Conservation (phyloP, 2,113 vertebrate species). For the Siphamia tubifer region DNA sequence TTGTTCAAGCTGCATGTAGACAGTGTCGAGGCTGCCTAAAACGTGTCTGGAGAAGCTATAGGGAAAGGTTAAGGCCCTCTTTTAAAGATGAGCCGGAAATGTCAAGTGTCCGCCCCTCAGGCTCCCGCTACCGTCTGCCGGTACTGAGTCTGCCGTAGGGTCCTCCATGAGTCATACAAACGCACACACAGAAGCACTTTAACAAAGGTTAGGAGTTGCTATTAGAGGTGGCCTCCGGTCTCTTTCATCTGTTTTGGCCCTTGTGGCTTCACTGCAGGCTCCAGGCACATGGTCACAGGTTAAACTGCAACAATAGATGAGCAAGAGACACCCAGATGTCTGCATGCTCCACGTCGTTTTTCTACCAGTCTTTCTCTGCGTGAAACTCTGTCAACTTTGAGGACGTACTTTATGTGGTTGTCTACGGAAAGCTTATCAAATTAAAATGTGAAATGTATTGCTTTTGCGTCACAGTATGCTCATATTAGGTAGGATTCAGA, state of each 20-base stretch:
- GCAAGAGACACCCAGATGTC: constrained; percentile 7
- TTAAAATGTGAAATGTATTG: too few species aligned
- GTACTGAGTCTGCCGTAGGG: constrained; percentile 50
- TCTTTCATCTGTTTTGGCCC: constrained; percentile 57
- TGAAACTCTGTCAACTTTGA: too few species aligned
- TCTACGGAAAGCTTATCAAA: too few species aligned
- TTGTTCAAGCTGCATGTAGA: constrained; percentile 39
- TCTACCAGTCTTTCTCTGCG: too few species aligned
- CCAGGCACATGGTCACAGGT: constrained; percentile 36
- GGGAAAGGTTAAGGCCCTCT: constrained; percentile 79
- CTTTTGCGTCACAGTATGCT: too few species aligned
- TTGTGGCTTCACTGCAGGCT: constrained; percentile 36
- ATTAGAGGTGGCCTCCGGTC: constrained; percentile 51
- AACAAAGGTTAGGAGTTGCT: constrained; percentile 66
- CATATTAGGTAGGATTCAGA: too few species aligned
- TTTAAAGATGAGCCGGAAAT: constrained; percentile 77
- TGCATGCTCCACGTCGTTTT: not conserved
- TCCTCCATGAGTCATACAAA: constrained; percentile 31
- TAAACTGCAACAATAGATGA: constrained; percentile 41
- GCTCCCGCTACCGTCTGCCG: constrained; percentile 54
- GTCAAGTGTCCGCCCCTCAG: constrained; percentile 76
- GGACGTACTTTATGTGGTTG: too few species aligned
- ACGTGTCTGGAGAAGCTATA: constrained; percentile 69
- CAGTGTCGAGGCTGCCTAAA: constrained; percentile 52
- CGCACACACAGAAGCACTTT: constrained; percentile 10